Conservation (phyloP, 2,113 vertebrate genomes). For the Pimephales promelas region DNA sequence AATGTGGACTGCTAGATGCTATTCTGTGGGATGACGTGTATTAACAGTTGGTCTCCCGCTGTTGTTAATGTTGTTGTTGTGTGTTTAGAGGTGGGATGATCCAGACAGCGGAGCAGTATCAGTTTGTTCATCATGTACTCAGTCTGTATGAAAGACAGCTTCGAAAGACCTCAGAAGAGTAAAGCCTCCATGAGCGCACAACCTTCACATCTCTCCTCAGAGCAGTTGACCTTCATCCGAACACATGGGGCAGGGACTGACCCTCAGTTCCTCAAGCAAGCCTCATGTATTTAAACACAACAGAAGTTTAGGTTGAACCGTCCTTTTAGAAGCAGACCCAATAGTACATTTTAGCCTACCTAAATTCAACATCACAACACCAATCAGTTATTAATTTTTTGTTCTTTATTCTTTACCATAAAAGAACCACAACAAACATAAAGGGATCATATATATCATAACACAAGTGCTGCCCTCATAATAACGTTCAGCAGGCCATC, state of each 20-base stretch:
- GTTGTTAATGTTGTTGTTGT: conserved; percentile 25
- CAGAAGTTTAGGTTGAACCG: background rate
- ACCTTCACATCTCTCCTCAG: conserved; percentile 62
- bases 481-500: background rate
- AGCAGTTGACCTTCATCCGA: conserved; percentile 50
- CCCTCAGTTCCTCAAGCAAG: background rate
- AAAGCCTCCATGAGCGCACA: conserved; percentile 73
- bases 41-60: background rate
- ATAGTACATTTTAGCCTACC: background rate
- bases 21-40: background rate
- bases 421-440: background rate
- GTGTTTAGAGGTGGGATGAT: conserved; percentile 93
- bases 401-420: background rate
- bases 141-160: conserved; percentile 97
- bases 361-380: background rate
- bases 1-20: background rate
- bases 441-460: background rate
- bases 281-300: conserved; percentile 7
- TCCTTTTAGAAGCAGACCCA: background rate
- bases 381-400: background rate
- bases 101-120: conserved; percentile 97
- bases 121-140: conserved; percentile 98
- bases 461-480: conserved; percentile 8
- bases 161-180: conserved; percentile 85
- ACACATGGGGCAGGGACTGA: conserved; percentile 17